Conservation (phyloP, 2,888 invertebrate genomes). For the Eilema sororculum region DNA sequence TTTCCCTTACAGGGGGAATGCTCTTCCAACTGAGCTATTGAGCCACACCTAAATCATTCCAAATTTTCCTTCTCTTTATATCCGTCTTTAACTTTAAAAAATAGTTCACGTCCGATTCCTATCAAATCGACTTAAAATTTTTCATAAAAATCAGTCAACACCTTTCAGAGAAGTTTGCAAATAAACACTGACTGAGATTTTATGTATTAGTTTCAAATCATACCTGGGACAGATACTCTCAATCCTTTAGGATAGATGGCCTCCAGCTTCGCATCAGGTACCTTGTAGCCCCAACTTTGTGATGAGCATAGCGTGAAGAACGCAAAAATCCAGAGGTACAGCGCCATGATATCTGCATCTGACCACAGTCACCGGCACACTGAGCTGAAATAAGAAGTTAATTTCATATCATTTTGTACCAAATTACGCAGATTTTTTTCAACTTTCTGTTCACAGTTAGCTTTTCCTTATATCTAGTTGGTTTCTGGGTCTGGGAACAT, state of each 20-base stretch:
- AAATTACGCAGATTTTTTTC: not conserved
- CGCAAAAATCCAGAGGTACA: slow-evolving; percentile 48
- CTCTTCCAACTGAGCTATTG: too few species aligned
- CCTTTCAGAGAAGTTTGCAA: too few species aligned
- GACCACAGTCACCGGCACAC: slow-evolving; percentile 52
- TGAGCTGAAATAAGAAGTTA: slow-evolving; percentile 36
- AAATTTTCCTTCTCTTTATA: too few species aligned
- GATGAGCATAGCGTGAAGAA: slow-evolving; percentile 49
- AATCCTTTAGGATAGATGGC: slow-evolving; percentile 88
- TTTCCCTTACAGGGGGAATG: too few species aligned
- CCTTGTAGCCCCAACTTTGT: slow-evolving; percentile 61
- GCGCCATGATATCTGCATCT: slow-evolving; percentile 59
- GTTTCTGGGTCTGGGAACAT: not conserved
- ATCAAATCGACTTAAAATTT: too few species aligned
- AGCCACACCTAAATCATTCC: too few species aligned
- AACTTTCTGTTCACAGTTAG: too few species aligned
- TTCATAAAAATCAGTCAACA: too few species aligned
- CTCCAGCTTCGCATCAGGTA: slow-evolving; percentile 87
- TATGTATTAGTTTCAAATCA: slow-evolving; percentile 15
- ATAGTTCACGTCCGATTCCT: too few species aligned
- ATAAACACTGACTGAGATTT: too few species aligned
- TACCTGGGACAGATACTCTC: slow-evolving; percentile 83
- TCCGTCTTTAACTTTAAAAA: too few species aligned
- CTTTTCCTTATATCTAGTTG: not conserved
- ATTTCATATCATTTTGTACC: not conserved